Evolutionary conservation across 2,888 invertebrate species (phyloP), one percentile per base, ranked within the genome.

Genomic region (Euplagia quadripunctaria): DNA sequence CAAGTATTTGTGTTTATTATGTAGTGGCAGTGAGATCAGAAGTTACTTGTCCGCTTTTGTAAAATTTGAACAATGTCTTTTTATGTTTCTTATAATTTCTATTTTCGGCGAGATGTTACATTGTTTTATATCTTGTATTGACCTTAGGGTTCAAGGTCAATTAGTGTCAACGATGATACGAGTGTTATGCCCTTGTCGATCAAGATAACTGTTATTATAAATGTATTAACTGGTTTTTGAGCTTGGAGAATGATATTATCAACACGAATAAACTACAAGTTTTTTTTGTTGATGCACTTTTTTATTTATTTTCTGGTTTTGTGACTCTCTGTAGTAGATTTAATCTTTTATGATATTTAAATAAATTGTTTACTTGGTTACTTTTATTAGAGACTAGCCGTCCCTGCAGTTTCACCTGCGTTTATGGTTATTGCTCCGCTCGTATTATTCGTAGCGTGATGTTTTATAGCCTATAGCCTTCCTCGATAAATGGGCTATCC

Each of bases 81-180:
- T 51, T 52, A 51, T 42, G 7, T 72, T 55, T 72, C 61, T 52
- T 43, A 14, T 64, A 46, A n/a, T 31, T 17, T 67, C 46, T 68
- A 12, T 52, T 69, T 73, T 70, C 63, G 66, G 70, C 67, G 16
- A 49, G 49, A 51, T 67, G 66, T 52, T 51, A 68, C 64, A 71
- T 63, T 64, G 49, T 75, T 71, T 69, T 41, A 41, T 71, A 58
- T 72, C 66, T 64, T 49, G 16, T 43, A 8, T 20, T 52, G 31
- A 67, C 42, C 61, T 67, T 51, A 31, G 31, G 52, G 69, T 58
- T 76, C 82, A 79, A 74, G 72, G 76, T 74, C 69, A 74, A 61
- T 49, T 64, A 41, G 71, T 71, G 64, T 74, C 70, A 74, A 64
- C 66, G 42, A 66, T 70, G 70, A 73, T 73, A 73, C 41, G 11